These are phyloP conservation scores for Ondatra zibethicus DNA, from an alignment of 2,113 vertebrate genomes.

Conservation along the genomic window DNA sequence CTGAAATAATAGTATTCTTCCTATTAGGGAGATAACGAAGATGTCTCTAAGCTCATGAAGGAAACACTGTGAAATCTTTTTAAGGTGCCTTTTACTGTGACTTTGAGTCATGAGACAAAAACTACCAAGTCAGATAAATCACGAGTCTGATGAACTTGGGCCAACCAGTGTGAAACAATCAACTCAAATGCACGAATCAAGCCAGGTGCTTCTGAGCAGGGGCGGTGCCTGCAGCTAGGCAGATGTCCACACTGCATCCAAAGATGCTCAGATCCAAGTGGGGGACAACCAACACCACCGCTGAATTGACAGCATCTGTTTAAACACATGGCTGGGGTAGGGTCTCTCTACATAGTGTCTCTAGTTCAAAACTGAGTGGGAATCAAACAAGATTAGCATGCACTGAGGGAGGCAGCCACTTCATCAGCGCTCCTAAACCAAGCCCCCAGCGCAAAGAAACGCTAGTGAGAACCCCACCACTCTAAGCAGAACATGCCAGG, in stretches of 20 bases:
- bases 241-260: neutral
- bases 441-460: neutral
- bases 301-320: slow-evolving; percentile 30
- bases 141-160: slow-evolving; percentile 11
- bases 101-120: slow-evolving; percentile 36
- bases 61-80: slow-evolving; percentile 24
- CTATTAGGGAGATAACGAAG: neutral
- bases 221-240: neutral
- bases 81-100: neutral
- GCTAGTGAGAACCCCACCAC: neutral
- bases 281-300: neutral
- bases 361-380: slow-evolving; percentile 35
- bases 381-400: slow-evolving; percentile 12
- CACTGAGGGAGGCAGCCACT: neutral
- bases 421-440: neutral
- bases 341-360: neutral
- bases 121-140: neutral
- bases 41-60: slow-evolving; percentile 31
- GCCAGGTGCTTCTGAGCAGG: neutral
- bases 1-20: neutral
- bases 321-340: neutral
- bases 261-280: neutral
- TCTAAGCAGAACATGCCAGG: slow-evolving; percentile 13
- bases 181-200: slow-evolving; percentile 3
- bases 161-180: neutral